Conservation (phyloP, 2,797 vertebrate genomes). For the Lutra lutra region DNA sequence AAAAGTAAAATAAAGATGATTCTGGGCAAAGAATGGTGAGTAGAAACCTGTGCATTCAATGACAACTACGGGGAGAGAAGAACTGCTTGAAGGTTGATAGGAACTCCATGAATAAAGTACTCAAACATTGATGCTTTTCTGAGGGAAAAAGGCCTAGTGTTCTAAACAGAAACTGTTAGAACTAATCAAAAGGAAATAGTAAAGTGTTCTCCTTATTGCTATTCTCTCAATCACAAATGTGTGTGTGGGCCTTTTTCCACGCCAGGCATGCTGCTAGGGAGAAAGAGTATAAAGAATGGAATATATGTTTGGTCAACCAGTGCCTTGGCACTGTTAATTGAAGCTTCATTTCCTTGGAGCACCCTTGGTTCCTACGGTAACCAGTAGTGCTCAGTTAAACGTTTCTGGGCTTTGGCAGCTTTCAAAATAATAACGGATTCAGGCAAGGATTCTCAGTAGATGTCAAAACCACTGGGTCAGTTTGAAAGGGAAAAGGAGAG, state of each 20-base stretch:
- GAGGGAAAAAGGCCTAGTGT: slow-evolving; percentile 9
- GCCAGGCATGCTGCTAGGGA: neutral
- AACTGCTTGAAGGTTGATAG: slow-evolving; percentile 22
- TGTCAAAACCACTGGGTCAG: neutral
- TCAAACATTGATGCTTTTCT: neutral
- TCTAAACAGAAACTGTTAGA: slow-evolving; percentile 32
- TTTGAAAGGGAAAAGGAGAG: neutral
- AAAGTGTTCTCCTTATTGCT: neutral
- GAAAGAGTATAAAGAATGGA: neutral
- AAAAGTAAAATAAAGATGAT: slow-evolving; percentile 70
- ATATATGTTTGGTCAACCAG: neutral
- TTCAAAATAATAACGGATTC: neutral
- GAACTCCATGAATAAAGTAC: neutral
- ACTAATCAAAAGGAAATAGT: slow-evolving; percentile 38
- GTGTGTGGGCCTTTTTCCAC: neutral
- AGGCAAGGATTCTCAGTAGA: neutral
- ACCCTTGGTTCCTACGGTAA: neutral
- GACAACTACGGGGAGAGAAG: slow-evolving; percentile 66
- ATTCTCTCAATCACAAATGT: neutral
- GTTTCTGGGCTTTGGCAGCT: neutral
- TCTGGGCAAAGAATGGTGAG: slow-evolving; percentile 62
- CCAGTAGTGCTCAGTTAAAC: neutral
- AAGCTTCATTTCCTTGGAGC: neutral
- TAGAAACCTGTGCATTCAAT: slow-evolving; percentile 57
- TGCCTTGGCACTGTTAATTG: neutral